Evolutionary conservation across 2,113 vertebrate genomes (phyloP).

Genomic region (Empidonax traillii): DNA sequence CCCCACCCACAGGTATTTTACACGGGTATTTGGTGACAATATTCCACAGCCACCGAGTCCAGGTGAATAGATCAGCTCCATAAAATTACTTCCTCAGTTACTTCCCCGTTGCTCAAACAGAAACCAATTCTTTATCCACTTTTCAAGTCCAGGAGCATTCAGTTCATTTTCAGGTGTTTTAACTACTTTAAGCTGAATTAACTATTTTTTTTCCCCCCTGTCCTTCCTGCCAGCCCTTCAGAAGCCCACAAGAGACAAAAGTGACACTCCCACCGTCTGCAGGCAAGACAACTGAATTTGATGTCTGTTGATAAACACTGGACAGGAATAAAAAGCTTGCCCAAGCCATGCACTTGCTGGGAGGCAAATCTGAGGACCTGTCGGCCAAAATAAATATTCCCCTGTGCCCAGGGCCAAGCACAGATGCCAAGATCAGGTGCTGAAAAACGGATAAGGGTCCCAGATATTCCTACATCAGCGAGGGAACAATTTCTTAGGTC

Average conservation of each 20-base stretch:
- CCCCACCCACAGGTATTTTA: not conserved
- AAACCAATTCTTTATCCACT: not conserved
- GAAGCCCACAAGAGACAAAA: not conserved
- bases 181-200: not conserved
- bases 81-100: not conserved
- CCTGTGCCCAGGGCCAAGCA: not conserved
- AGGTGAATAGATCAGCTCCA: not conserved
- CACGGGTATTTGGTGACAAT: rapidly evolving
- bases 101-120: not conserved
- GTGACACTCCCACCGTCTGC: not conserved
- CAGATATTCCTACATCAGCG: not conserved
- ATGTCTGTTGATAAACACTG: not conserved
- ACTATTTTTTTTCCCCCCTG: not conserved
- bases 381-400: not conserved
- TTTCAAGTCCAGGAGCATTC: not conserved
- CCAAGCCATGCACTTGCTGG: not conserved
- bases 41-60: not conserved
- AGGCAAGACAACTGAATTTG: not conserved
- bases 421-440: not conserved
- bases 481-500: not conserved
- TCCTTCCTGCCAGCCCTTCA: not conserved
- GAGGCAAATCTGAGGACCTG: not conserved
- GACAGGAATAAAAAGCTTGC: not conserved
- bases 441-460: not conserved
- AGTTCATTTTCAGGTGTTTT: not conserved